A percentile compares a stretch with the other conserved stretches of the same genome.
phyloP scores from a whole-genome alignment of 2,888 invertebrate genomes.

The Myathropa florea region DNA sequence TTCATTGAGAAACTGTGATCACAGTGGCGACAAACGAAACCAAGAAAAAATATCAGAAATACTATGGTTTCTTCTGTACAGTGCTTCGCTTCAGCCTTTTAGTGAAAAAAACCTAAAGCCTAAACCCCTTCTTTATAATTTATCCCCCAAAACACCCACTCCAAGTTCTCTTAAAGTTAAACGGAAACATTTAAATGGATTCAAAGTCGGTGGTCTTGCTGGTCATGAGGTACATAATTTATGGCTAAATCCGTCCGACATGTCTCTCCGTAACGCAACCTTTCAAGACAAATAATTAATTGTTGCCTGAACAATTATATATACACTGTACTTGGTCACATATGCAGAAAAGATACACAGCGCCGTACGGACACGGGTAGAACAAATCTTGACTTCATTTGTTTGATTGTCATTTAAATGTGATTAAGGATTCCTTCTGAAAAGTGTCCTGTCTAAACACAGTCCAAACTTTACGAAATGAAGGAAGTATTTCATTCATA shows the following conservation, averaged over 20 bases:
- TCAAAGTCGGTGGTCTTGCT: not conserved
- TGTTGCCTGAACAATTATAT: slow-evolving; percentile 46
- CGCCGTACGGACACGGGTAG: not conserved
- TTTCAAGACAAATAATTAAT: slow-evolving; percentile 69
- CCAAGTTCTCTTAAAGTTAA: not conserved
- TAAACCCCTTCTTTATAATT: not conserved
- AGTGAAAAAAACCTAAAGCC: not conserved
- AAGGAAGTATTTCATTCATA: not conserved
- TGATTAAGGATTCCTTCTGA: slow-evolving; percentile 69
- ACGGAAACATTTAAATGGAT: not conserved
- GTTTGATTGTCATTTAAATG: slow-evolving; percentile 67
- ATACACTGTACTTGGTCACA: slow-evolving; percentile 39
- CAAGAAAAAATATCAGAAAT: too few species aligned
- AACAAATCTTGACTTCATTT: slow-evolving; percentile 68
- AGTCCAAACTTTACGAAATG: not conserved
- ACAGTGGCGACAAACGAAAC: not conserved
- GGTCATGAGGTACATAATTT: slow-evolving; percentile 57
- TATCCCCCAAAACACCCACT: not conserved
- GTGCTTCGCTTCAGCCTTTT: not conserved
- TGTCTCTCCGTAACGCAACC: slow-evolving; percentile 51
- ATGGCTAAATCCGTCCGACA: slow-evolving; percentile 59
- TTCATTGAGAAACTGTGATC: not conserved
- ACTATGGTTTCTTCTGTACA: not conserved
- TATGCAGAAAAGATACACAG: slow-evolving; percentile 31
- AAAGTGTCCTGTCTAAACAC: slow-evolving; percentile 45